phyloP scores from a whole-genome alignment of 2,888 invertebrate species.

The Rhingia rostrata region DNA sequence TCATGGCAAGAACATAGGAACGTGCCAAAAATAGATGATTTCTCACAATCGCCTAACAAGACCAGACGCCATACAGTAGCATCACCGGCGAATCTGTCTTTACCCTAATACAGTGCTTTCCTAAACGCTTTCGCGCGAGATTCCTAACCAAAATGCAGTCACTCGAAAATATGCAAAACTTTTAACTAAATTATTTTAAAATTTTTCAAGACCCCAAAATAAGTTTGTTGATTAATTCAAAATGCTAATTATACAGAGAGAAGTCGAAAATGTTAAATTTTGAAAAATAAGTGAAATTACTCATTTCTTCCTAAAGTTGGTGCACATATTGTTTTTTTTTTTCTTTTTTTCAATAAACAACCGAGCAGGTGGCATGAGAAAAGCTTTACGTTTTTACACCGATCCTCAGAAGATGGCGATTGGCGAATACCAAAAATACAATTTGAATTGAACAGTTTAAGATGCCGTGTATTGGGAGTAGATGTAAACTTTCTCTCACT shows the following conservation, averaged over 20 bases:
- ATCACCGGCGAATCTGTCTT: conserved; percentile 36
- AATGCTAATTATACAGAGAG: conserved; percentile 55
- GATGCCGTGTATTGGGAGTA: conserved; percentile 14
- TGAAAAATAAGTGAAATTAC: conserved; percentile 52
- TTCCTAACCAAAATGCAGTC: neutral
- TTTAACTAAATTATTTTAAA: conserved; percentile 25
- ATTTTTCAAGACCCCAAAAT: conserved; percentile 12
- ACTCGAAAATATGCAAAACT: neutral
- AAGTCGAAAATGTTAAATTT: neutral
- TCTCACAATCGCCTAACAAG: conserved; percentile 66
- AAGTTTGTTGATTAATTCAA: conserved; percentile 48
- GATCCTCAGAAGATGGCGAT: conserved; percentile 42
- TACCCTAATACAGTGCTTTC: conserved; percentile 32
- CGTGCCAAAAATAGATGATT: conserved; percentile 70
- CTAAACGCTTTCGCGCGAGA: neutral
- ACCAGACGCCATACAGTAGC: conserved; percentile 57
- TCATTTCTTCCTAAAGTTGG: conserved; percentile 42
- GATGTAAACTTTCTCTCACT: conserved; percentile 59
- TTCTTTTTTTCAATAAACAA: conserved; percentile 49
- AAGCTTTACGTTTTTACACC: conserved; percentile 45
- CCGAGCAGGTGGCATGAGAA: conserved; percentile 69
- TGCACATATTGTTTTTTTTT: neutral
- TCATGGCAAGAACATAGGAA: conserved; percentile 63
- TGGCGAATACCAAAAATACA: neutral
- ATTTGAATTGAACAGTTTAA: conserved; percentile 43